Base-by-base conservation (phyloP, 2,888 invertebrate genomes). In the Strigamia transsilvanica region DNA sequence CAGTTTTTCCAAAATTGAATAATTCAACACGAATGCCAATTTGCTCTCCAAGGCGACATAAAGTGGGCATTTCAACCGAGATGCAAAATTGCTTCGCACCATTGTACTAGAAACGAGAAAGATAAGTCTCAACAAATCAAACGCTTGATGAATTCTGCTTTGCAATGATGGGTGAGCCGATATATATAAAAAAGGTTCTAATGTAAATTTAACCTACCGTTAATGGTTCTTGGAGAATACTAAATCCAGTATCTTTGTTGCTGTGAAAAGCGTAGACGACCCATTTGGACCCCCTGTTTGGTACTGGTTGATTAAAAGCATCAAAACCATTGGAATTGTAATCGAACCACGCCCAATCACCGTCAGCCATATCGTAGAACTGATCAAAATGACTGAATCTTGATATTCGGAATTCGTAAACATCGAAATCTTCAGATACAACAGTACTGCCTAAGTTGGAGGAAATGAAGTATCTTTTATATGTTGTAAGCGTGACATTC, bases 11-110 rank as follows among this genome's bases (percentile, higher is more conserved):
- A 85, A 88, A 88, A 85, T 89, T 89, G 83, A 89, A 88, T 42
- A 89, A 86, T 0, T 87, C 88, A 2, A 89, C 87, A 41, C 89
- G 85, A 0, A 90, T 85, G 10, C 89, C 89, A 38, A 90, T 86
- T 85, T 90, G 90, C 85, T 91, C 91, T 6, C 91, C 91, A 41
- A 89, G 86, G 9, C 88, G 87, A 80, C 89, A 88, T 18, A 86
- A 84, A 0, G 87, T 85, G 1, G 91, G 90, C 56, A 89, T 88
- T 84, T 90, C 90, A 5, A 90, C 86, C 66, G 88, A 88, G 85
- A 91, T 90, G 86, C 89, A 89, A 86, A 91, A 90, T 78, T 89
- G 89, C 3, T 90, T 87, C 21, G 86, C 86, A 21, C 87, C 88
- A 41, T 88, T 87, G 84, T 88, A 88, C 88, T 89, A 84, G 32